These are phyloP conservation scores for Indicator maculatus DNA, from an alignment of 2,113 vertebrate genomes.

Conservation along the genomic window DNA sequence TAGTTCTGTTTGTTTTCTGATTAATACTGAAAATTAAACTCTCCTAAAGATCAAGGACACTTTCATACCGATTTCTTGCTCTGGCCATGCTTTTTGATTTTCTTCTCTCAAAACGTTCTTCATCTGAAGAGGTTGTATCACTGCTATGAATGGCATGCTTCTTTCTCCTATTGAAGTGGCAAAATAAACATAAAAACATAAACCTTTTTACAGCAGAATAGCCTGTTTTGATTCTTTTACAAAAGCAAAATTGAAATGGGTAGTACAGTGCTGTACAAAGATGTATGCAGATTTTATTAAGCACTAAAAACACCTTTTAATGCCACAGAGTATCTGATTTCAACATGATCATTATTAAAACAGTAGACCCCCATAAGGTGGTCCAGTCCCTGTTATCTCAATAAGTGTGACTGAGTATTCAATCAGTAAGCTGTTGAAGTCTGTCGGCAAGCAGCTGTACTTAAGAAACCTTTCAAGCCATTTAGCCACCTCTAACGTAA, in stretches of 20 bases:
- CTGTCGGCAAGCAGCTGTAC: not conserved
- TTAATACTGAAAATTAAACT: not conserved
- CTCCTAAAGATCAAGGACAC: not conserved
- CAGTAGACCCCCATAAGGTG: not conserved
- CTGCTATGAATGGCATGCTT: conserved; percentile 99
- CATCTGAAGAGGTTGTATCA: conserved; percentile 97
- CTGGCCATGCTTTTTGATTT: conserved; percentile 98
- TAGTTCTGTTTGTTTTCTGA: not conserved
- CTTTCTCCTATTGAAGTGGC: conserved; percentile 85
- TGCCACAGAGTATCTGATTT: not conserved
- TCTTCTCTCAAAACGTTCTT: conserved; percentile 97
- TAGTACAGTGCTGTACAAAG: not conserved
- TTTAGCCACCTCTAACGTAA: not conserved
- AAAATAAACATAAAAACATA: conserved; percentile 29
- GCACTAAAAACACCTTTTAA: not conserved
- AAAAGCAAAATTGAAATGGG: not conserved
- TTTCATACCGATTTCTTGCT: conserved; percentile 90
- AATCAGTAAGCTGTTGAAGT: not conserved
- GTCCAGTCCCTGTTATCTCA: not conserved
- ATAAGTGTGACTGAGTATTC: not conserved
- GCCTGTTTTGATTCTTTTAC: not conserved
- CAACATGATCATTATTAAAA: not conserved
- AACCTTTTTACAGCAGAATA: not conserved
- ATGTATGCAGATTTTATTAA: not conserved
- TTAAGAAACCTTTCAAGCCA: not conserved